phyloP scores from a whole-genome alignment of 2,888 invertebrate genomes.

The Pandemis corylana region DNA sequence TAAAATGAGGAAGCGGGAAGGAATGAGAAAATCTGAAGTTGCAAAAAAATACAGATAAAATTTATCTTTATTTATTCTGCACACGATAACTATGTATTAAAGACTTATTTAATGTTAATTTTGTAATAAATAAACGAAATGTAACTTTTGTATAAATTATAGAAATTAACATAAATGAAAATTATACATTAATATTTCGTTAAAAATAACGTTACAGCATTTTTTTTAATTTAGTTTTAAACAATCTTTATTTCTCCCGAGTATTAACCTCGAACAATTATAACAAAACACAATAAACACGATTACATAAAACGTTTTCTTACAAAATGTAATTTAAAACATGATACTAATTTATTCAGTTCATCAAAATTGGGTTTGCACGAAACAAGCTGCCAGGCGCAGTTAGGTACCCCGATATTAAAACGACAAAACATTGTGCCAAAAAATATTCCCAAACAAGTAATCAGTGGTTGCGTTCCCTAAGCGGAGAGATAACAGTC shows the following conservation, averaged over 20 bases:
- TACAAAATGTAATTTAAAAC: slow-evolving; percentile 8
- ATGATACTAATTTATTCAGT: background rate
- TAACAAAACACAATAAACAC: slow-evolving; percentile 31
- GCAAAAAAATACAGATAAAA: background rate
- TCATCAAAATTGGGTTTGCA: background rate
- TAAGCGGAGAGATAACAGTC: slow-evolving; percentile 72
- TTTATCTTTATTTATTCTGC: slow-evolving; percentile 34
- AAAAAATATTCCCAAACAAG: background rate
- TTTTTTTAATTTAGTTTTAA: slow-evolving; percentile 10
- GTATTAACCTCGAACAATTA: background rate
- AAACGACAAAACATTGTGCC: background rate
- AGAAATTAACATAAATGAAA: background rate
- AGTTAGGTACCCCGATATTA: background rate
- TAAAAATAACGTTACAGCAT: background rate
- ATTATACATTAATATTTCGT: slow-evolving; percentile 19
- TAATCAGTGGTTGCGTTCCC: slow-evolving; percentile 73
- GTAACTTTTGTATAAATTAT: slow-evolving; percentile 26
- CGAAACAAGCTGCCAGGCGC: background rate
- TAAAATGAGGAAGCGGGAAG: too few relatives aligned
- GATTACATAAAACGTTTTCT: background rate
- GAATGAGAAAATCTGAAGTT: too few relatives aligned
- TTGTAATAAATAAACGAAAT: slow-evolving; percentile 36
- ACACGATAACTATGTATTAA: slow-evolving; percentile 30
- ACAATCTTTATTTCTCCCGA: slow-evolving; percentile 12
- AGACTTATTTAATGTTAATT: slow-evolving; percentile 25